Base-by-base conservation (phyloP, 2,797 vertebrate species). In the Pipistrellus pipistrellus region DNA sequence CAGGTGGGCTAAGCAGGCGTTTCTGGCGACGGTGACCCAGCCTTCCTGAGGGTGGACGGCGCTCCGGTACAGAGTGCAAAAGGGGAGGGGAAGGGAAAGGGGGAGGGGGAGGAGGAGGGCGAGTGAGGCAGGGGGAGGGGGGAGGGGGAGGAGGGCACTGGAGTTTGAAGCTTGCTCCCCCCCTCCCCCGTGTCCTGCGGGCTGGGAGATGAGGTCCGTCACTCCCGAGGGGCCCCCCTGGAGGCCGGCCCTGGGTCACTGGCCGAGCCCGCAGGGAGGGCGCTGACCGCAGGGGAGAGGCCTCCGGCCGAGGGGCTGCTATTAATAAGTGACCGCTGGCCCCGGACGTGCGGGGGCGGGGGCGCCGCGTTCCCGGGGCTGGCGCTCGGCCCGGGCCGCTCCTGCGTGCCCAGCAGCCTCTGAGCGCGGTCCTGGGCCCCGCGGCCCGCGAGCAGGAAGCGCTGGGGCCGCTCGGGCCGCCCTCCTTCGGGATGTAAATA, bases 311-410 rank as follows among this genome's bases (percentile, higher is more conserved):
- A 2, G 92, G 81, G 93, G 48, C 90, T 30, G 73, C 96, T 96
- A 86, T 96, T 95, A 97, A 96, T 96, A 93, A 77, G 93, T 85
- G 89, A 95, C 93, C 66, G 5, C 88, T 96, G 94, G 92, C 92
- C 96, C 51, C 0, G 66, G 96, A 88, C 38, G 2, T 93, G 83
- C 20, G 77, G 72, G 38, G 83, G 57, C 8, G 23, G 48, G 23
- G 73, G 85, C 66, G 0, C 18, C 21, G 73, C 0, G 48, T 97
- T 95, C 96, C 94, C 95, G 96, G 81, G 95, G 82, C 30, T 4
- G 32, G 44, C 1, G 25, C 69, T 53, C 27, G 90, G 77, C 66
- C 2, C 0, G 71, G 85, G 62, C 90, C 44, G n/a, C 69, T 59
- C 46, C 48, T 71, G 91, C 73, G 85, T 90, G 85, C 88, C 95